A percentile compares a stretch with the other conserved stretches of the same genome.
Conservation (phyloP, 2,888 invertebrate species). For the Aspidiotus rigidus region DNA sequence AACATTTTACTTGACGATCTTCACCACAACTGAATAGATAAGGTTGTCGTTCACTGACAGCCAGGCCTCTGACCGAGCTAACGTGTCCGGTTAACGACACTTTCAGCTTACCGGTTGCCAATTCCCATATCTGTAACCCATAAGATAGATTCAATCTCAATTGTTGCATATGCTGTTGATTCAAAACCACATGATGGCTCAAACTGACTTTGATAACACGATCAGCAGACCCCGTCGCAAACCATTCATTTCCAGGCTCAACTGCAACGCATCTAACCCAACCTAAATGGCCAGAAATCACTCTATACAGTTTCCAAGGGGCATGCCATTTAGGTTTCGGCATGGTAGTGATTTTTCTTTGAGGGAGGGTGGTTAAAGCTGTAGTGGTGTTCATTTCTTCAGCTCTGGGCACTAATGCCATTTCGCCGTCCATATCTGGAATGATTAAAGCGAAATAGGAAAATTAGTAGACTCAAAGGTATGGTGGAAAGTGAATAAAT, state of each 20-base stretch:
- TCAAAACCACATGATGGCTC: not conserved
- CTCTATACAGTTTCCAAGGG: constrained; percentile 95
- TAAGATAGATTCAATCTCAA: not conserved
- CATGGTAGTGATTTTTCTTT: constrained; percentile 19
- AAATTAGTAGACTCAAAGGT: too few species aligned
- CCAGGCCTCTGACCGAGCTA: constrained; percentile 90
- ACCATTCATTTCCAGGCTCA: constrained; percentile 96
- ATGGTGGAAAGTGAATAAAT: too few species aligned
- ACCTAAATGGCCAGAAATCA: constrained; percentile 87
- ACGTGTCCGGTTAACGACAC: constrained; percentile 97
- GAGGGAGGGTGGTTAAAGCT: constrained; percentile 9
- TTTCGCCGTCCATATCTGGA: constrained; percentile 16
- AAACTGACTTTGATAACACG: constrained; percentile 76
- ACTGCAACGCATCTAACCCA: constrained; percentile 97
- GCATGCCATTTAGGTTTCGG: constrained; percentile 94
- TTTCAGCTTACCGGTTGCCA: constrained; percentile 89
- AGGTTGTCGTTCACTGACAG: constrained; percentile 88
- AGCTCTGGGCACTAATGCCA: constrained; percentile 9
- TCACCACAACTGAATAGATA: constrained; percentile 98
- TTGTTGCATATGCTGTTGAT: not conserved
- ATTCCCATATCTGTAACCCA: constrained; percentile 75
- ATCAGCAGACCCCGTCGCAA: constrained; percentile 89
- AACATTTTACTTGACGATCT: constrained; percentile 98
- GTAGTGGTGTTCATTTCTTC: constrained; percentile 12
- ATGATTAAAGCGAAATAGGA: not conserved